Base-by-base conservation (phyloP, 2,888 invertebrate genomes). In the Prosapia bicincta region DNA sequence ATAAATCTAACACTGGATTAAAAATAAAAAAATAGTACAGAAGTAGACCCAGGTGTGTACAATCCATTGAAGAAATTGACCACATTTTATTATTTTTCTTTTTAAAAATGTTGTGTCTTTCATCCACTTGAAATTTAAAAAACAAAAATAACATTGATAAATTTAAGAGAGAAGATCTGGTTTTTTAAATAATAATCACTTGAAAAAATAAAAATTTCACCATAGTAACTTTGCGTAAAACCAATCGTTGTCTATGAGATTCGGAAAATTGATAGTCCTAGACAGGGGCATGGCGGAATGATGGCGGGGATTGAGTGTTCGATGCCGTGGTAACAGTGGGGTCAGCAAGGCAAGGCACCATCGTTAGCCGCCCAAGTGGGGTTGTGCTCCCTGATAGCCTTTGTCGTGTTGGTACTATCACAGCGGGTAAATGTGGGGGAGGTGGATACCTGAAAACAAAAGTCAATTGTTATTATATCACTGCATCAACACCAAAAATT, bases 341-440 rank as follows among this genome's bases (percentile, higher is more conserved):
- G 66, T 78, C 77, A 20, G 80, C 77, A 74, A 81, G 71, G 74
- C 81, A 81, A 24, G 80, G 81, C 32, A 81, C 81, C 81, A 81
- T 80, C 75, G 81, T 80, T 68, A 80, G 80, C 69, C 73, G 73
- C 9, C 78, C 76, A 26, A 79, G 75, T 24, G 78, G 73, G 65
- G 75, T 75, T 68, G 74, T 72, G 20, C 69, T 74, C 66, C 78
- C 77, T 25, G 79, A 79, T 68, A 79, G 78, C 73, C 79, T 72
- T 69, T 79, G 79, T 77, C 79, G 79, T 26, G 79, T 76, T 43
- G 79, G 79, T 69, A 79, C 79, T 65, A 77, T 77, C 79, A 78
- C 80, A 66, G 79, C 78, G 32, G 79, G 80, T 72, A 80, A 79
- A 75, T 79, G 79, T 73, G 78, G 77, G 38, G 77, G 76, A 26